Evolutionary conservation across 2,888 invertebrate species (phyloP), one percentile per base, ranked within the genome.

Genomic region (Arrhopalites spinosus): DNA sequence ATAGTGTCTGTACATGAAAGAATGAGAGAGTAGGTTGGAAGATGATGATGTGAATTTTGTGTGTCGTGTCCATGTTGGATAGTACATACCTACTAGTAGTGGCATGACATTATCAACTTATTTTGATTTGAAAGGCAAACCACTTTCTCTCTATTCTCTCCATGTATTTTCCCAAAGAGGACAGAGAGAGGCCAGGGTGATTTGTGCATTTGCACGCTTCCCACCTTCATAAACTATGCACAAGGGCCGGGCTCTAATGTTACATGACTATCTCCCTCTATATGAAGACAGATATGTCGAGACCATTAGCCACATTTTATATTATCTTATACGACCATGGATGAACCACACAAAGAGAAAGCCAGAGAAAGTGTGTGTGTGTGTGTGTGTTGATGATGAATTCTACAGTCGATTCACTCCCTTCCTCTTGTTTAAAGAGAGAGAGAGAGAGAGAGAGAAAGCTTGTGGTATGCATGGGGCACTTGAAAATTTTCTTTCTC

Each of bases 41-140:
- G n/a, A 50, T 5, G 59, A 70, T 75, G 70, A 69, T 70, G 70
- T 36, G 36, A 36, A 36, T 36, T 36, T 36, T 36, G 36, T 56
- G 70, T 56, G 70, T 56, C 56, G 56, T 20, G 17, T 29, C n/a
- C 56, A 56, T 70, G 70, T 3, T 36, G 36, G 11, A 36, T n/a
- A n/a, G n/a, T n/a, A n/a, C n/a, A n/a, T n/a, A n/a, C n/a, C n/a
- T n/a, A n/a, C n/a, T n/a, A n/a, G n/a, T n/a, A n/a, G n/a, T n/a
- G n/a, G 36, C 2, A 43, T 36, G 15, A 2, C 50, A 11, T 56
- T 50, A 71, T 69, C 74, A 75, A 75, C 63, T 75, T 71, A 53
- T 75, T 75, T 66, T 50, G 70, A 75, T 75, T 71, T 70, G 45
- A 43, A 56, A 70, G 43, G 56, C 63, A 25, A 47, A n/a, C 27